Evolutionary conservation across 35 echinoderm and acorn worm genomes (phyloP), one percentile per base, ranked within the genome.

Genomic region (Strongylocentrotus purpuratus): DNA sequence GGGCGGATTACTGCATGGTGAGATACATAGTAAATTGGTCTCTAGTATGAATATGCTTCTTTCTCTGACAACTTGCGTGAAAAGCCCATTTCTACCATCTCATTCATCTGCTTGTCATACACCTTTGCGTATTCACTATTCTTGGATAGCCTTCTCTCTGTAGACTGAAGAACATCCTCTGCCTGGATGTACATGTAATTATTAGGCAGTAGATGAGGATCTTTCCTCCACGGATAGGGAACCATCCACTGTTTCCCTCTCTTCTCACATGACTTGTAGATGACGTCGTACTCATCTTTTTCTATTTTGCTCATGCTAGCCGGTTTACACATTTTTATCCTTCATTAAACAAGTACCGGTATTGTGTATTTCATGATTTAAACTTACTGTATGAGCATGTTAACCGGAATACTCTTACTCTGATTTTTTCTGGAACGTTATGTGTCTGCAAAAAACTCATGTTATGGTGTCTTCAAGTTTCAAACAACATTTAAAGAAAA

Each of bases 161-260:
- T 95, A 4, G 48, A 85, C 7, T 94, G 33, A 18, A 98, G 94
- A 22, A 85, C 96, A 86, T 90, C 96, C 31, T 95, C 94, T 17
- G 94, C 97, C 85, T 98, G 97, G 2, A 59, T 59, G 33, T 86
- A 4, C 0, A 59, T 59, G 33, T 86, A 4, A 87, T 95, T 96
- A 86, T 96, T 95, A 48, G 95, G 88, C 31, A 96, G 94, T 31
- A 87, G 33, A 17, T 94, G 35, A 9, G 97, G 94, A 61, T 97
- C 95, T 47, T 95, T 97, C n/a, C 52, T 46, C 97, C 97, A 97
- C 15, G 95, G 97, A 41, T 96, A 97, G 31, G 97, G 97, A 3
- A 96, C 86, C n/a, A 96, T 45, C 97, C 97, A 95, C 47, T 97
- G 94, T 0, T 94, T 96, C 31, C 95, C 97, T 47, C 50, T 92